phyloP scores from a whole-genome alignment of 2,113 vertebrate species.

The Pampusana beccarii region DNA sequence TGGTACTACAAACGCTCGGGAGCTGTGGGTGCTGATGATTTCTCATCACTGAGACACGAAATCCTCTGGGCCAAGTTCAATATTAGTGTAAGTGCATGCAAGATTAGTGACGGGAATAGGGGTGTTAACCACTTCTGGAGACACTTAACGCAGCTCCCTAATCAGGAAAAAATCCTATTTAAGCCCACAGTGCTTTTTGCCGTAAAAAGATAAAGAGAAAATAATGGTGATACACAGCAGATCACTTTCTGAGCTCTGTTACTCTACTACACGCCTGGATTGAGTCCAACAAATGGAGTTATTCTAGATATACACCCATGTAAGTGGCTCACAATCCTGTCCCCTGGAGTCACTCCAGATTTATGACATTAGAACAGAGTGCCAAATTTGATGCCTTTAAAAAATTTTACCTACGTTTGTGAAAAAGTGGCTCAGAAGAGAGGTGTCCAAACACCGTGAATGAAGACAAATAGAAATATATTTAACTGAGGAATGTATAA shows the following conservation, averaged over 20 bases:
- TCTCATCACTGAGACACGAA: slow-evolving; percentile 4
- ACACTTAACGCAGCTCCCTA: background rate
- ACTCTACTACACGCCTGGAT: slow-evolving; percentile 52
- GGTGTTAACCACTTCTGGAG: slow-evolving; percentile 10
- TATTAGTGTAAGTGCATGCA: slow-evolving; percentile 18
- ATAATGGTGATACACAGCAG: background rate
- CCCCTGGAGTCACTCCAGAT: slow-evolving; percentile 46
- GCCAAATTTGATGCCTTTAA: slow-evolving; percentile 10
- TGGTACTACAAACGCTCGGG: background rate
- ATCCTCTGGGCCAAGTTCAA: background rate
- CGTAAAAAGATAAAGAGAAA: background rate
- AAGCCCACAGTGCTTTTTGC: slow-evolving; percentile 5
- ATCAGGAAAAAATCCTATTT: slow-evolving; percentile 25
- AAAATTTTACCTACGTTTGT: background rate
- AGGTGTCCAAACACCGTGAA: background rate
- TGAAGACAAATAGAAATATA: slow-evolving; percentile 1
- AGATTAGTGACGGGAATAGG: slow-evolving; percentile 18
- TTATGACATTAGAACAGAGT: background rate
- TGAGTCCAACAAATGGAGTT: slow-evolving; percentile 52
- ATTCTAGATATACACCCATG: slow-evolving; percentile 52
- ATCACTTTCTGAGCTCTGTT: background rate
- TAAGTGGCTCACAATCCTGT: slow-evolving; percentile 35
- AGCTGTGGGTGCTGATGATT: slow-evolving; percentile 20
- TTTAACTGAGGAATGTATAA: no score
- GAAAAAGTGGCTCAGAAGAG: background rate